Conservation (phyloP, 1,140 invertebrate genomes). For the Papilio polyxenes region DNA sequence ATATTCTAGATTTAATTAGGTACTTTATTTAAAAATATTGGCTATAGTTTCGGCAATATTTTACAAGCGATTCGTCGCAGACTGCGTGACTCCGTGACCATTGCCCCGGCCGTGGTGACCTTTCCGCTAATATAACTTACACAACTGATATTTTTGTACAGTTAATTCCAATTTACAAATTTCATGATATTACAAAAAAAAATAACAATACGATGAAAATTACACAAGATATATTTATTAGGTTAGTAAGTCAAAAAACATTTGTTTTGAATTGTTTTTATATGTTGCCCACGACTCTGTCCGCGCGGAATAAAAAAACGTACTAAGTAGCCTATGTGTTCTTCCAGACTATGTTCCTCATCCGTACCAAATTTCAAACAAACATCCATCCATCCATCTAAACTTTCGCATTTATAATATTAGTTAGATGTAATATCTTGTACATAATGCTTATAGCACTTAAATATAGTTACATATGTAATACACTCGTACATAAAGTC, state of each 20-base stretch:
- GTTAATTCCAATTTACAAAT: background rate
- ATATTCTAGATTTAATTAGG: background rate
- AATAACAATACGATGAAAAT: background rate
- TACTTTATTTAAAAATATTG: background rate
- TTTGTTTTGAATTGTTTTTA: background rate
- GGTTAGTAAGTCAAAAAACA: background rate
- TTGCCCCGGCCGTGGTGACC: background rate
- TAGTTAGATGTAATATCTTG: too few species aligned
- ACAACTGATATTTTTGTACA: constrained; percentile 28
- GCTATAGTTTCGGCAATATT: constrained; percentile 1
- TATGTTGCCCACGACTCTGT: background rate
- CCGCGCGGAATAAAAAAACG: too few species aligned
- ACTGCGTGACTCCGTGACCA: constrained; percentile 12
- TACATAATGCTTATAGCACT: too few species aligned
- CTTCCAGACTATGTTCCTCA: too few species aligned
- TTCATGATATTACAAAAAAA: background rate
- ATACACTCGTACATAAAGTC: background rate
- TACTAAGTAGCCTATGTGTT: background rate
- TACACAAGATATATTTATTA: background rate
- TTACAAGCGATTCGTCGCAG: constrained; percentile 15
- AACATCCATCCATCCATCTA: too few species aligned
- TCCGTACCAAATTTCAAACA: too few species aligned
- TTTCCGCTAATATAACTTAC: constrained; percentile 9
- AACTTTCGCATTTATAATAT: too few species aligned
- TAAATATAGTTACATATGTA: too few species aligned